A percentile compares a stretch with the other conserved stretches of the same genome.
phyloP scores from a whole-genome alignment of 2,113 vertebrate species.

The Myrmophylax atrothorax region DNA sequence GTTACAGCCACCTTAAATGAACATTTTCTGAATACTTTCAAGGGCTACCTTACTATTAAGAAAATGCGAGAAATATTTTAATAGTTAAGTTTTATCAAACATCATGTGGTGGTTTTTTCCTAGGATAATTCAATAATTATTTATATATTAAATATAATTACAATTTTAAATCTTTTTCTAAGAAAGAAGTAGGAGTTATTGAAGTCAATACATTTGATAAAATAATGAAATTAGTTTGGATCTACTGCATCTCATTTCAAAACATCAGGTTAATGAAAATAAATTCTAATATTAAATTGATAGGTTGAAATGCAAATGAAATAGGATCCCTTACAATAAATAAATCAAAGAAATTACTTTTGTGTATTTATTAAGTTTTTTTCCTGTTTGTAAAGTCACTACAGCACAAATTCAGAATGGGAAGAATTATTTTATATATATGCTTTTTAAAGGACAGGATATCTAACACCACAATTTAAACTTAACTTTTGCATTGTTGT shows the following conservation, averaged over 20 bases:
- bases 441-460: not conserved
- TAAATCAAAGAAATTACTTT: not conserved
- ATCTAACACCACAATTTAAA: not conserved
- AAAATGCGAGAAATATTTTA: not conserved
- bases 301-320: not conserved
- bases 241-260: not conserved
- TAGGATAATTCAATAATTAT: not conserved
- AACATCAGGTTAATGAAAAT: not conserved
- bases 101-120: not conserved
- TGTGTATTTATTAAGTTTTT: not conserved
- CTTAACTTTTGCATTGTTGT: not conserved
- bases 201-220: not conserved
- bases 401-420: not conserved
- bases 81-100: not conserved
- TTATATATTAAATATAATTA: not conserved
- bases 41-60: not conserved
- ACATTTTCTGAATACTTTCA: not conserved
- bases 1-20: not conserved
- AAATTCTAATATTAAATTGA: not conserved
- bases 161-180: not conserved
- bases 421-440: not conserved
- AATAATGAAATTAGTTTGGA: not conserved
- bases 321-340: not conserved
- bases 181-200: not conserved
- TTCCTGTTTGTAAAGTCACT: not conserved